These are phyloP conservation scores for Ahaetulla prasina DNA, from an alignment of 2,113 vertebrate species.

Conservation along the genomic window DNA sequence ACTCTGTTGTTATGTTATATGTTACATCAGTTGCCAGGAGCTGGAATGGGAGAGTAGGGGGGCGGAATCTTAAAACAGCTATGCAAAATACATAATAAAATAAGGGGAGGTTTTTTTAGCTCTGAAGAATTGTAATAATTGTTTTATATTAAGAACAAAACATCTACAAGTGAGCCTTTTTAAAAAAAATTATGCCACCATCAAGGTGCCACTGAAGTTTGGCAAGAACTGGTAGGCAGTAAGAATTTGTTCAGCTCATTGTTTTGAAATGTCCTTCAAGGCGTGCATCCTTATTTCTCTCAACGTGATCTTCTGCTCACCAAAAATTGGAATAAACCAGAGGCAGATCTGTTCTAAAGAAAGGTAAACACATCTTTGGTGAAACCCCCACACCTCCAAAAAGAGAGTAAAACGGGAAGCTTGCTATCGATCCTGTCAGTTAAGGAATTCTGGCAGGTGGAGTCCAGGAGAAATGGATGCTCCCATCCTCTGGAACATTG, in stretches of 20 bases:
- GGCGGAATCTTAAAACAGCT: constrained; percentile 29
- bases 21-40: constrained; percentile 14
- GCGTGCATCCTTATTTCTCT: background rate
- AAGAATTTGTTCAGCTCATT: background rate
- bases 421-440: background rate
- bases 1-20: no score
- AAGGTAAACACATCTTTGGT: background rate
- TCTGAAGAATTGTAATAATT: constrained; percentile 29
- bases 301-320: background rate
- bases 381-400: background rate
- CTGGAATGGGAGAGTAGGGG: background rate
- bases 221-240: background rate
- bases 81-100: constrained; percentile 42
- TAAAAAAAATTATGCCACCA: background rate
- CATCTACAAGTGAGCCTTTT: background rate
- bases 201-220: background rate
- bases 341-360: background rate
- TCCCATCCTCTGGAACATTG: no score
- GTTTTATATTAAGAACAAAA: constrained; percentile 3
- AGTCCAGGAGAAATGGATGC: no score
- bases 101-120: background rate
- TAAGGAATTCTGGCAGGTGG: no score
- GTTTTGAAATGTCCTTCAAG: background rate
- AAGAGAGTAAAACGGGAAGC: background rate
- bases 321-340: background rate